Conservation (phyloP, 1,140 invertebrate species). For the Himalopsyche phryganea region DNA sequence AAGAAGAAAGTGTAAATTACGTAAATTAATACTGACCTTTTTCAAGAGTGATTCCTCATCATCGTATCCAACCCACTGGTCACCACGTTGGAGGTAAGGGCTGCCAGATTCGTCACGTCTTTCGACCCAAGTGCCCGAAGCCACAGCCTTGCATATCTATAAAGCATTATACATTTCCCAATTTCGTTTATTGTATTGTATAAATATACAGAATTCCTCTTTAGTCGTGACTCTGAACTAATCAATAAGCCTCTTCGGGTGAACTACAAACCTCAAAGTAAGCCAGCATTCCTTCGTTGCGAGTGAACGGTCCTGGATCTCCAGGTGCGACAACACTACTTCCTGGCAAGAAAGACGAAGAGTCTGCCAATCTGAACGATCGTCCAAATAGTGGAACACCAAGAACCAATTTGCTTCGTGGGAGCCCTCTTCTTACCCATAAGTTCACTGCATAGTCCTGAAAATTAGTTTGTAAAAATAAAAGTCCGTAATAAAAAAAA, state of each 20-base stretch:
- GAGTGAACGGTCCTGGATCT: conserved; percentile 61
- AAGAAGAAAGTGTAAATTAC: no score
- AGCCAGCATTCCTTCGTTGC: conserved; percentile 60
- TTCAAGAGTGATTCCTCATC: conserved; percentile 62
- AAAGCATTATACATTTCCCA: no score
- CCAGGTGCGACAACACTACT: conserved; percentile 53
- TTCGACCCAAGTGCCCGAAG: conserved; percentile 60
- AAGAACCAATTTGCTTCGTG: conserved; percentile 59
- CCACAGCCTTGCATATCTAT: conserved; percentile 65
- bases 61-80: conserved; percentile 85
- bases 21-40: no score
- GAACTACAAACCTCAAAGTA: conserved; percentile 69
- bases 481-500: neutral
- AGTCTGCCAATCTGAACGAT: conserved; percentile 56
- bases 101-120: conserved; percentile 64
- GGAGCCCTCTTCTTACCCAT: conserved; percentile 46
- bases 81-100: conserved; percentile 67
- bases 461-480: no score
- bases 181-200: no score
- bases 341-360: conserved; percentile 50
- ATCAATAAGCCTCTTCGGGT: no score
- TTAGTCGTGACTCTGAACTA: no score
- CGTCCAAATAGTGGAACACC: conserved; percentile 66
- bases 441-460: conserved; percentile 52
- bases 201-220: no score